phyloP scores from a whole-genome alignment of 2,888 invertebrate genomes.

The Helleia helle region DNA sequence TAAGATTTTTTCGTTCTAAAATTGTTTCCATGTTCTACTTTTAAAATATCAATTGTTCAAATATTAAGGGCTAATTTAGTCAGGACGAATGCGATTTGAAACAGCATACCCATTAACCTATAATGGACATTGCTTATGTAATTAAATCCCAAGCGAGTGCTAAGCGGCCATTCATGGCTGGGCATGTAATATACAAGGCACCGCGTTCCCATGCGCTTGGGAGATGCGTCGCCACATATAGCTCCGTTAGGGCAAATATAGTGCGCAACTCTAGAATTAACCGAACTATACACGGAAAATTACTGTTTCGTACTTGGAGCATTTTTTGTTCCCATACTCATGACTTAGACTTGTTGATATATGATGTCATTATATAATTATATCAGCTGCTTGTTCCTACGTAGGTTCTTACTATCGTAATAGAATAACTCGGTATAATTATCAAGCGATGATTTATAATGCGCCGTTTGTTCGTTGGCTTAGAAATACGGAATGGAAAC shows the following conservation, averaged over 20 bases:
- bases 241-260: slow-evolving; percentile 60
- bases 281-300: slow-evolving; percentile 51
- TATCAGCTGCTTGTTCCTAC: slow-evolving; percentile 25
- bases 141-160: slow-evolving; percentile 44
- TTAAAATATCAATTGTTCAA: too few species aligned
- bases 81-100: too few species aligned
- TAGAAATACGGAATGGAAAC: too few species aligned
- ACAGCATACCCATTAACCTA: too few species aligned
- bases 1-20: too few species aligned
- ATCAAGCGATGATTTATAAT: slow-evolving; percentile 3
- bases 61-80: too few species aligned
- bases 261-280: slow-evolving; percentile 50
- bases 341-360: slow-evolving; percentile 19
- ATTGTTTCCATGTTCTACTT: too few species aligned
- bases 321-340: slow-evolving; percentile 45
- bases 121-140: slow-evolving; percentile 23
- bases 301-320: slow-evolving; percentile 36
- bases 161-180: slow-evolving; percentile 32
- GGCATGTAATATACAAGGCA: slow-evolving; percentile 21
- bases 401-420: slow-evolving; percentile 15
- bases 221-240: slow-evolving; percentile 42
- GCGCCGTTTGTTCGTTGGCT: background rate
- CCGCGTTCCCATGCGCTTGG: slow-evolving; percentile 47
- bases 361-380: slow-evolving; percentile 29
- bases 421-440: slow-evolving; percentile 1